Conservation (phyloP, 1,140 invertebrate species). For the Trialeurodes vaporariorum region DNA sequence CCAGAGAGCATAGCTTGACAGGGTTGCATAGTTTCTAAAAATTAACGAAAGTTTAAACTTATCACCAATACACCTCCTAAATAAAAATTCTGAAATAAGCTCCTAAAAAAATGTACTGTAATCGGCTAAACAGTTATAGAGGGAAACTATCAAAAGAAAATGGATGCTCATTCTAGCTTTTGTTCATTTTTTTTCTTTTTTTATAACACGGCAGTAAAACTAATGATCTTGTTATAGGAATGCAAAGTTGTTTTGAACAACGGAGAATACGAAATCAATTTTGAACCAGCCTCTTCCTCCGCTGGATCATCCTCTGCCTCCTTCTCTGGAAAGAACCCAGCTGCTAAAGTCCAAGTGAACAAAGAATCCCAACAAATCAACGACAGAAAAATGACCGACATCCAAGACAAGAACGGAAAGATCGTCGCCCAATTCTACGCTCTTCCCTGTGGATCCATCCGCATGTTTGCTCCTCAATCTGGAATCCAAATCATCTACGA, state of each 20-base stretch:
- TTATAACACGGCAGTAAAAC: no score
- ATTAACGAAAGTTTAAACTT: no score
- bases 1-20: no score
- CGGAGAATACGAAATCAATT: constrained; percentile 25
- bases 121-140: no score
- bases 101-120: no score
- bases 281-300: constrained; percentile 17
- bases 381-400: constrained; percentile 19
- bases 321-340: constrained; percentile 5
- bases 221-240: constrained; percentile 26
- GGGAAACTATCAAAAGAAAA: no score
- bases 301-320: not conserved
- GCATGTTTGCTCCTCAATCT: constrained; percentile 37
- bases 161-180: no score
- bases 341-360: constrained; percentile 31
- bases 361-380: constrained; percentile 26
- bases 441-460: constrained; percentile 37
- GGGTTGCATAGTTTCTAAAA: no score
- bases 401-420: constrained; percentile 24
- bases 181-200: no score
- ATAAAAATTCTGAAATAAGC: no score
- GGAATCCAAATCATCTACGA: constrained; percentile 42
- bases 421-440: constrained; percentile 39
- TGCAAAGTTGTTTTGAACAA: constrained; percentile 32
- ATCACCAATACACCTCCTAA: no score